Percentiles rank a stretch among this genome's conserved stretches.
Conservation (phyloP, 1,140 invertebrate genomes). For the Hylyphantes graminicola region DNA sequence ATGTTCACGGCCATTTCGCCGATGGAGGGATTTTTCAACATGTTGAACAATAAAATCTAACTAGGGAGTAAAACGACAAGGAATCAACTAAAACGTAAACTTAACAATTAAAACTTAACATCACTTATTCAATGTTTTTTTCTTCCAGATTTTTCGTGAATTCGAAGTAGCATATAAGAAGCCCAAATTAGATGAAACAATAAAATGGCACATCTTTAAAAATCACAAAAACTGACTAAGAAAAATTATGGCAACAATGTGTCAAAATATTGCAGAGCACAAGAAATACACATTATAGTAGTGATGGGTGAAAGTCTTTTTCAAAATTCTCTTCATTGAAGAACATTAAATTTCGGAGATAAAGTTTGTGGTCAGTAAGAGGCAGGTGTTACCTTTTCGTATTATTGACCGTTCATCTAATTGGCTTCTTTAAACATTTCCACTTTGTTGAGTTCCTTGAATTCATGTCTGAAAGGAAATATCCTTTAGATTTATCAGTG, state of each 20-base stretch:
- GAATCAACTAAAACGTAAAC: constrained; percentile 16
- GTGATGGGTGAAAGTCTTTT: constrained; percentile 14
- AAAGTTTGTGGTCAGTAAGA: constrained; percentile 49
- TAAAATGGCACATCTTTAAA: constrained; percentile 16
- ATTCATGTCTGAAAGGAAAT: constrained; percentile 57
- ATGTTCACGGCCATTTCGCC: constrained; percentile 31
- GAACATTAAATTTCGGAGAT: constrained; percentile 24
- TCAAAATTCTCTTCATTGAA: constrained; percentile 34
- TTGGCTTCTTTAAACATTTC: constrained; percentile 42
- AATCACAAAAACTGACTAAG: constrained; percentile 8
- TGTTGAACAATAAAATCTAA: constrained; percentile 16
- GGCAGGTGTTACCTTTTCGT: constrained; percentile 55
- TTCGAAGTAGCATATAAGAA: too few relatives aligned
- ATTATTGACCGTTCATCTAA: constrained; percentile 45
- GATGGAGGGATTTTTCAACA: constrained; percentile 59
- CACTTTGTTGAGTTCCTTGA: constrained; percentile 26
- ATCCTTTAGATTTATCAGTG: constrained; percentile 42
- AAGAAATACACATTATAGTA: constrained; percentile 3
- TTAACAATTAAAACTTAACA: constrained; percentile 14
- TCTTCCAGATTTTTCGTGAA: too few relatives aligned
- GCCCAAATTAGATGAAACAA: constrained; percentile 4
- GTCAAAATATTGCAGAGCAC: constrained; percentile 23
- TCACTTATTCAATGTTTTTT: too few relatives aligned
- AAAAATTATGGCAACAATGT: constrained; percentile 5
- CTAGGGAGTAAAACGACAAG: neutral